phyloP scores from a whole-genome alignment of 2,888 invertebrate genomes.

The Anagyrus pseudococci region DNA sequence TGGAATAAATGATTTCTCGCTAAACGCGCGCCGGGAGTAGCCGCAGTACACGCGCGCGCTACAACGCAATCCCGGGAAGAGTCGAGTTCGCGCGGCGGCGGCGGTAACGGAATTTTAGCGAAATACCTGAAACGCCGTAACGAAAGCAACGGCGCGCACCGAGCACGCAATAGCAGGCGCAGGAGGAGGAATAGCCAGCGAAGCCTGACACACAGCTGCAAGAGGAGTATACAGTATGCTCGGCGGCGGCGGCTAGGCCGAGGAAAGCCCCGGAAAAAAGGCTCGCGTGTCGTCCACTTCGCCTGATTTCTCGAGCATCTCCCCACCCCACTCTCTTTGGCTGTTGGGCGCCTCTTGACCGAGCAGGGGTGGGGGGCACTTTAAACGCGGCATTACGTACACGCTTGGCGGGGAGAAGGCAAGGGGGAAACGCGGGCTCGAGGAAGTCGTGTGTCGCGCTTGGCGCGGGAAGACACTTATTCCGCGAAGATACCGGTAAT shows the following conservation, averaged over 20 bases:
- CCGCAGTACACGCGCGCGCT: not conserved
- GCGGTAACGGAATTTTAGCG: slow-evolving; percentile 30
- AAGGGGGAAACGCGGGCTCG: not conserved
- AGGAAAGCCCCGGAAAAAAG: not conserved
- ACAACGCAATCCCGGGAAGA: too few species aligned
- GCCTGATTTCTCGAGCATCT: too few species aligned
- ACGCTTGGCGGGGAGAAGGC: not conserved
- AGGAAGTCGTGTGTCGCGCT: not conserved
- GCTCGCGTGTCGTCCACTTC: not conserved
- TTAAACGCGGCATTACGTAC: not conserved
- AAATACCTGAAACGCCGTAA: slow-evolving; percentile 16
- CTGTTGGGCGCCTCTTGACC: too few species aligned
- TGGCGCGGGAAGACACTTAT: slow-evolving; percentile 49
- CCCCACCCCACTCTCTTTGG: too few species aligned
- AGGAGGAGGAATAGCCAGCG: too few species aligned
- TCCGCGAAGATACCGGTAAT: slow-evolving; percentile 52
- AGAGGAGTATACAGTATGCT: not conserved
- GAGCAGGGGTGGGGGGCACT: not conserved
- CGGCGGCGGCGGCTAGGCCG: not conserved
- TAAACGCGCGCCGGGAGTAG: not conserved
- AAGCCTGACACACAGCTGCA: not conserved
- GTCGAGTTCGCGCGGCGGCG: too few species aligned
- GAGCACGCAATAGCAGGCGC: slow-evolving; percentile 22
- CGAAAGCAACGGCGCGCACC: slow-evolving; percentile 12
- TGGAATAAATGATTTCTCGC: slow-evolving; percentile 20